phyloP scores from a whole-genome alignment of 2,113 vertebrate species.

The Neotragus pygmaeus region DNA sequence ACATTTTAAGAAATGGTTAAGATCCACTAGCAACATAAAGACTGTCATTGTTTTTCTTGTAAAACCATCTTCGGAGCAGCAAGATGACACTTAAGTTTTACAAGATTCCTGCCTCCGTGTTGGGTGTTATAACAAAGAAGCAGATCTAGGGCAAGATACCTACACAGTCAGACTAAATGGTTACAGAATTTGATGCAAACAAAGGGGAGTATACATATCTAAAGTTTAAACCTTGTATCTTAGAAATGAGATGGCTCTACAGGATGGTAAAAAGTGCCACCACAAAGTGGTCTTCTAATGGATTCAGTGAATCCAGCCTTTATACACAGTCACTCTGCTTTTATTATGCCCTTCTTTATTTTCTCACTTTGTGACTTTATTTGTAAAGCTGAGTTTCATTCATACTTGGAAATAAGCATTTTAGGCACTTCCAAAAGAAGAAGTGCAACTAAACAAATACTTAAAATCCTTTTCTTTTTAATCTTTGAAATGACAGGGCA shows the following conservation, averaged over 20 bases:
- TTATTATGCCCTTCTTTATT: neutral
- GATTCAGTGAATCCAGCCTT: neutral
- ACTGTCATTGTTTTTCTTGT: neutral
- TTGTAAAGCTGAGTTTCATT: neutral
- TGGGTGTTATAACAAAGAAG: neutral
- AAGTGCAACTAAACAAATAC: neutral
- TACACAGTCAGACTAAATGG: neutral
- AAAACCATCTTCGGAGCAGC: neutral
- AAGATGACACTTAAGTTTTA: neutral
- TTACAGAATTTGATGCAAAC: neutral
- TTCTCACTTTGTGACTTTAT: neutral
- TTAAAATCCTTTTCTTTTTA: neutral
- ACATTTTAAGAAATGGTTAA: neutral
- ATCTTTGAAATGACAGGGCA: neutral
- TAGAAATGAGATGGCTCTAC: neutral
- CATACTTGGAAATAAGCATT: neutral
- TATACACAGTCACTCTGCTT: neutral
- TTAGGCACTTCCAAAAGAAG: neutral
- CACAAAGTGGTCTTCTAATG: neutral
- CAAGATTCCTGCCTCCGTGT: neutral
- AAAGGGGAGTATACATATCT: neutral
- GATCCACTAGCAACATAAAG: slow-evolving; percentile 37
- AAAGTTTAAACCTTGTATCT: neutral
- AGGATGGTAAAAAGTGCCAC: neutral
- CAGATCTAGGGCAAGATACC: neutral